Percentiles rank a stretch among this genome's conserved stretches.
Conservation (phyloP, 2,113 vertebrate species). For the Ageneiosus marmoratus region DNA sequence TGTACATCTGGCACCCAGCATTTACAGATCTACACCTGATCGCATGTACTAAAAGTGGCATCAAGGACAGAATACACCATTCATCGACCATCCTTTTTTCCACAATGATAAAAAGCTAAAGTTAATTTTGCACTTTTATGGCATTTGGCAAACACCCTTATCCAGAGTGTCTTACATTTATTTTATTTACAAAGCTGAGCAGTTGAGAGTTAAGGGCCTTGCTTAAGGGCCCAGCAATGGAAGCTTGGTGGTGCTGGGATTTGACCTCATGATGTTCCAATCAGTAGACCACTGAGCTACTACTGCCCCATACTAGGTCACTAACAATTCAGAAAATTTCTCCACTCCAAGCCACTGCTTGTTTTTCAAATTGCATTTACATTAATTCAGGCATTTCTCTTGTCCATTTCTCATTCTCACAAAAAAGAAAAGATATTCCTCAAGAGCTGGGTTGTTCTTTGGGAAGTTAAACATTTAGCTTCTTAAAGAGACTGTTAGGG, state of each 20-base stretch:
- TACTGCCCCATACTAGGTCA: no score
- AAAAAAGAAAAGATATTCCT: neutral
- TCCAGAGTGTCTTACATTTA: no score
- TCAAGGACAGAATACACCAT: neutral
- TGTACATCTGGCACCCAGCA: neutral
- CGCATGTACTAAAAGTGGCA: neutral
- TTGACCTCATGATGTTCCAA: no score
- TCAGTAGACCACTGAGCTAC: no score
- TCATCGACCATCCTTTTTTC: neutral
- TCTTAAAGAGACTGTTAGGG: neutral
- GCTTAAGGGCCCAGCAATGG: no score
- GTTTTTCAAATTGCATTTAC: neutral
- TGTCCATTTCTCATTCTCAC: neutral
- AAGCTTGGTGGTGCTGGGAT: no score
- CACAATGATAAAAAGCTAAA: neutral
- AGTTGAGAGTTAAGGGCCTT: no score
- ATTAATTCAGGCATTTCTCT: neutral
- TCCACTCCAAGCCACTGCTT: neutral
- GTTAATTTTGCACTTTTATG: no score
- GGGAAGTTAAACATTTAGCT: neutral
- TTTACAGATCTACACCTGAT: neutral
- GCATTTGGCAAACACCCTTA: no score
- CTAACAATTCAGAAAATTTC: neutral
- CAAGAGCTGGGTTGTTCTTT: neutral
- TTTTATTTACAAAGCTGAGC: no score